Evolutionary conservation across 2,888 invertebrate genomes (phyloP), one percentile per base, ranked within the genome.

Genomic region (Drosophila vallismaia): DNA sequence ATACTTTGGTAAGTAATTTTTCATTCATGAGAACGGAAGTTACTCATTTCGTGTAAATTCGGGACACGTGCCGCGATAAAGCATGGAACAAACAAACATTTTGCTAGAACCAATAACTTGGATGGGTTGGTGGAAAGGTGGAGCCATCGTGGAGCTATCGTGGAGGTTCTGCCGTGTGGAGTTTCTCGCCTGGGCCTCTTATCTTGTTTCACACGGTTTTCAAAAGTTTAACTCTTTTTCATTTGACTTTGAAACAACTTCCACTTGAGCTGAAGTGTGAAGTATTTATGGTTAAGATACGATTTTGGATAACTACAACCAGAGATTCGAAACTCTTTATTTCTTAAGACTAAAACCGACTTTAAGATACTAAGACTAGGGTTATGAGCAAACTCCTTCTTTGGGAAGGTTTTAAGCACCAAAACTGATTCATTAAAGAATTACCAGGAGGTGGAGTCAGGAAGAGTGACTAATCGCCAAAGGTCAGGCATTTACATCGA

Each of bases 1-100:
- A 40, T 63, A 53, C 52, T 49, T 49, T 59, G 52, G 54, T 53
- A 62, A 58, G 59, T 77, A 66, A 77, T 70, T 79, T 82, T 74
- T 82, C 60, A 66, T 77, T 71, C 74, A 66, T 58, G 28, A 40
- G 63, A 74, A 64, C 76, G 77, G 74, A 83, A 76, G 55, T 74
- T 38, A 19, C 64, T 40, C 58, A 62, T 77, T 79, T 74, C 52
- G 64, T 51, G 69, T 64, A 79, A 83, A 77, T 74, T 70, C 44
- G 54, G 51, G 62, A 74, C 80, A 79, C 76, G 77, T 79, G 80
- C 76, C 66, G 54, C 59, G 66, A 60, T 56, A 67, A 74, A 68
- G 50, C 26, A 53, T 46, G 44, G 19, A 71, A 57, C 38, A 29
- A 68, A 56, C 29, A 31, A 59, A 70, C 52, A 62, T 68, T 68